Percentiles rank a stretch among this genome's conserved stretches.
These are phyloP conservation scores for Oreamnos americanus DNA, from an alignment of 2,113 vertebrate species.

Conservation along the genomic window DNA sequence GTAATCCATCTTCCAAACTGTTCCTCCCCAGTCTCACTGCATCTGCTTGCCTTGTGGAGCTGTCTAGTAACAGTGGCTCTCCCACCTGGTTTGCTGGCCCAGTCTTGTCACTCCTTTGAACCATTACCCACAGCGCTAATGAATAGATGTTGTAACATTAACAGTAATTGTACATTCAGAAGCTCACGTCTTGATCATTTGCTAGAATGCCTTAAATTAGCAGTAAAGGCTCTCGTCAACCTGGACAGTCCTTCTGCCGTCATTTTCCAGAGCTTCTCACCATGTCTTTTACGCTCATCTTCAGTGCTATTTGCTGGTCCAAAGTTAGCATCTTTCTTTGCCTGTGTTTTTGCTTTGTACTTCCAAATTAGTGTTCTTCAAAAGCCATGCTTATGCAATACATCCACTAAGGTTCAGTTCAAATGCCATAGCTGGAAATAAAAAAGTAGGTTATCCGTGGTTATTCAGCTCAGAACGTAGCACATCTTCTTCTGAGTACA, in stretches of 20 bases:
- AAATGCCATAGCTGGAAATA: background rate
- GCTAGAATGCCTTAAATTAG: background rate
- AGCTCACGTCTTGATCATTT: background rate
- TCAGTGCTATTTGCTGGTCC: background rate
- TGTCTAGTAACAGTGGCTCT: background rate
- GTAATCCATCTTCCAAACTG: background rate
- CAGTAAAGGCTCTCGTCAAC: fast-evolving
- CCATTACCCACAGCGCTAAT: background rate
- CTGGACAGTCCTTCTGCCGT: background rate
- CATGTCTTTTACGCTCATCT: background rate
- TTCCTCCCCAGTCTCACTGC: background rate
- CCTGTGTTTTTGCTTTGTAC: background rate
- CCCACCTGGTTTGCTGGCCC: background rate
- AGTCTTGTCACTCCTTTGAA: background rate
- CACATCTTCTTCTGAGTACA: background rate
- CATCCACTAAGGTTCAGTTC: background rate
- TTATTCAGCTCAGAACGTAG: background rate
- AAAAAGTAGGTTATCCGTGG: fast-evolving
- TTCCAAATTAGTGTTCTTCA: background rate
- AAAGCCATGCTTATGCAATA: background rate
- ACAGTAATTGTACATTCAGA: background rate
- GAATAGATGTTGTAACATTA: background rate
- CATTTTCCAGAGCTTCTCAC: background rate
- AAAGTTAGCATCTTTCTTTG: background rate
- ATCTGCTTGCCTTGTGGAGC: background rate